Base-by-base conservation (phyloP, 1,140 invertebrate species). In the Papilio polytes region DNA sequence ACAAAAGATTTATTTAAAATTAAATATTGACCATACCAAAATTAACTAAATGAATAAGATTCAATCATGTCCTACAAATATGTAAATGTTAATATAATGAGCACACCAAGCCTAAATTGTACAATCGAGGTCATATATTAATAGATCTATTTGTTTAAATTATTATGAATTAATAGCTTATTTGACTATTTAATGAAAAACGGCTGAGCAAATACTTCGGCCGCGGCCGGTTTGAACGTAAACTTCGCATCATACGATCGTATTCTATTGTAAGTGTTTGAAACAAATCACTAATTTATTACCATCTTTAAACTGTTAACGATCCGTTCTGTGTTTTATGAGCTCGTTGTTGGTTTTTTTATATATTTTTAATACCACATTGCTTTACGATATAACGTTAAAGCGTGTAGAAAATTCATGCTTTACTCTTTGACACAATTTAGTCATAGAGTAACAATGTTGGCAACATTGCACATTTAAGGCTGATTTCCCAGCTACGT, bases 81-180 rank as follows among this genome's bases (percentile, higher is more conserved):
- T 59, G n/a, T 20, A 56, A 56, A 53, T n/a, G 7, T 15, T 18
- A 63, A 31, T 31, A 66, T 70, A 70, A 13, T 2, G 26, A 70
- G 4, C 4, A 31, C 13, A 70, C 63, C 26, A 70, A 70, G 22
- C 26, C 13, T 70, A 36, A 66, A 66, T 31, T 70, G 26, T 70
- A 8, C 26, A 70, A 3, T 70, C 63, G 26, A 70, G 63, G 63
- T 70, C 63, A 70, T 18, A 70, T 70, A 36, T 36, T 31, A 70
- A 70, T 70, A 70, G 63, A 36, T 70, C 2, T 63, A 70, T 70
- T 70, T 70, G 63, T 70, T 70, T 70, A 70, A 70, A 12, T 31
- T 63, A 63, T 63, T 70, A 70, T 70, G 63, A 70, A 70, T 36
- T 70, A 70, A 70, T 70, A 26, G 63, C 26, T 70, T 70, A 70